phyloP scores from a whole-genome alignment of 2,888 invertebrate genomes.

The Julus scanicus region DNA sequence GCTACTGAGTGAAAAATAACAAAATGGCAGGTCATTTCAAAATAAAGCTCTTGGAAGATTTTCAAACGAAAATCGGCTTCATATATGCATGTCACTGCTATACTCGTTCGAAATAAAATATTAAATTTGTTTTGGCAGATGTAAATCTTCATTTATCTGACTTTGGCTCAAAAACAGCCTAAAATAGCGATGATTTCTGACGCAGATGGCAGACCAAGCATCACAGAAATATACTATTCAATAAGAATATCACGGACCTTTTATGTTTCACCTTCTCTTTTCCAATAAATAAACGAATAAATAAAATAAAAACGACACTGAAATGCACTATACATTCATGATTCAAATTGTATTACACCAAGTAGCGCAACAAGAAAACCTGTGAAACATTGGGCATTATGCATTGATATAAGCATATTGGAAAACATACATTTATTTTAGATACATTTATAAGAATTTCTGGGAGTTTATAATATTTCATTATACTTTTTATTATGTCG shows the following conservation, averaged over 20 bases:
- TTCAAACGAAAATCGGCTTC: background rate
- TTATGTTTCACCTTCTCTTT: background rate
- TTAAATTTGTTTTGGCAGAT: conserved; percentile 7
- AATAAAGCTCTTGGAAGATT: background rate
- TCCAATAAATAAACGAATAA: background rate
- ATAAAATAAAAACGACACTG: background rate
- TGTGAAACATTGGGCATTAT: too few species aligned
- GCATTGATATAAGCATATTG: too few species aligned
- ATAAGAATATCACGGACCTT: background rate
- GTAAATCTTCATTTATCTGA: background rate
- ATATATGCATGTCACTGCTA: background rate
- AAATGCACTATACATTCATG: too few species aligned
- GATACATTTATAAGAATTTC: too few species aligned
- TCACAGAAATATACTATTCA: background rate
- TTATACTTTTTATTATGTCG: too few species aligned
- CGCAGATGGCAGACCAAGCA: too few species aligned
- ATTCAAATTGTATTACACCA: too few species aligned
- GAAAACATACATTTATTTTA: too few species aligned
- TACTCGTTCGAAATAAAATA: background rate
- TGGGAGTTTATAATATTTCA: too few species aligned
- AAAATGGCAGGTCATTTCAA: background rate
- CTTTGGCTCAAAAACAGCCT: background rate
- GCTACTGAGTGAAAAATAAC: background rate
- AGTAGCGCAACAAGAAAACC: too few species aligned
- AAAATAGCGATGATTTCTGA: background rate